Percentiles rank a stretch among this genome's conserved stretches.
These are phyloP conservation scores for Drosophila sordidula DNA, from an alignment of 2,888 invertebrate genomes.

Conservation along the genomic window DNA sequence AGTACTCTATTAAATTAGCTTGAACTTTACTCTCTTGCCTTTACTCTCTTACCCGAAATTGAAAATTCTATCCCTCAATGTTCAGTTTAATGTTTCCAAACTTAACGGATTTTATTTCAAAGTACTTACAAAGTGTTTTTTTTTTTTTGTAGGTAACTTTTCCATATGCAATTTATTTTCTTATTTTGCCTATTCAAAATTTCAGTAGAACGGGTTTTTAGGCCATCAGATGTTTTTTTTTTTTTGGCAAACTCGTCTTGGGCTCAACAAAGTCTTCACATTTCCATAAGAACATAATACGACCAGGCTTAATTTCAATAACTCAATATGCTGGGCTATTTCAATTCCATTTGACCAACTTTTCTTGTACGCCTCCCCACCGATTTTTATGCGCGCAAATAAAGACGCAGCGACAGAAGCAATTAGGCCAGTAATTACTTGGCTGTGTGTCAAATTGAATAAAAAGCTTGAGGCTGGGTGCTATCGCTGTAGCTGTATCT, in stretches of 20 bases:
- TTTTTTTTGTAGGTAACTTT: too few species aligned
- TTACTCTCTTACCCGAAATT: too few species aligned
- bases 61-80: too few species aligned
- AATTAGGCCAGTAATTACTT: slow-evolving; percentile 56
- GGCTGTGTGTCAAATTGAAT: slow-evolving; percentile 49
- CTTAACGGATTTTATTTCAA: too few species aligned
- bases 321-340: slow-evolving; percentile 33
- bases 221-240: not conserved
- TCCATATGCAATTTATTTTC: not conserved
- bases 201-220: not conserved
- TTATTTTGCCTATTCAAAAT: not conserved
- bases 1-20: too few species aligned
- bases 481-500: slow-evolving; percentile 2
- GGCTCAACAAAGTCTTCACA: slow-evolving; percentile 7
- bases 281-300: slow-evolving; percentile 36
- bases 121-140: too few species aligned
- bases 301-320: slow-evolving; percentile 42
- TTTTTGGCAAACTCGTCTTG: not conserved
- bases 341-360: slow-evolving; percentile 38
- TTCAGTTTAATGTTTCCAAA: too few species aligned
- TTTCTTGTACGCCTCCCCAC: not conserved
- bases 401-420: slow-evolving; percentile 33
- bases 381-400: slow-evolving; percentile 31
- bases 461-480: slow-evolving; percentile 24
- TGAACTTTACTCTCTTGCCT: too few species aligned